Percentiles rank a stretch among this genome's conserved stretches.
Conservation (phyloP, 2,888 invertebrate species). For the Phaedon cochleariae region DNA sequence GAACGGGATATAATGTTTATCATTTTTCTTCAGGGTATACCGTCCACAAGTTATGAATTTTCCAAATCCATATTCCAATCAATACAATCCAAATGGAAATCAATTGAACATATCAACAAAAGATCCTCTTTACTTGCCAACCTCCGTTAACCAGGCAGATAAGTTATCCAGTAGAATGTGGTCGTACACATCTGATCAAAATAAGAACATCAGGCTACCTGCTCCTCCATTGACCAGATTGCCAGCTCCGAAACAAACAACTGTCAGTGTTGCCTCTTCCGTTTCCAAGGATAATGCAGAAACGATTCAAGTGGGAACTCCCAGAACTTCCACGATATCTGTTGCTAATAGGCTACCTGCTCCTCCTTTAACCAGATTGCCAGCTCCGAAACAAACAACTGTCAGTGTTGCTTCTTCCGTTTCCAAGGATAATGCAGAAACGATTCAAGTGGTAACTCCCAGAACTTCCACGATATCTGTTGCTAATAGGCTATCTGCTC, state of each 20-base stretch:
- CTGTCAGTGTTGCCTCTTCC: background rate
- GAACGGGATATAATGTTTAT: too few species aligned
- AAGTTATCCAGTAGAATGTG: background rate
- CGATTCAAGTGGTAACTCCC: background rate
- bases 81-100: background rate
- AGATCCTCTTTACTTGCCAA: background rate
- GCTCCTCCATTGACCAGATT: background rate
- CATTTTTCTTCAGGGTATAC: background rate
- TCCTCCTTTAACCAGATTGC: background rate
- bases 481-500: background rate
- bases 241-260: background rate
- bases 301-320: background rate
- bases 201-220: background rate
- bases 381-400: background rate
- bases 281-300: background rate
- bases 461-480: background rate
- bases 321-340: background rate
- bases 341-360: background rate
- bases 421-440: background rate
- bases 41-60: background rate
- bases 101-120: background rate
- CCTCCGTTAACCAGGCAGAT: background rate
- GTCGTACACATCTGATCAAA: background rate
- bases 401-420: background rate
- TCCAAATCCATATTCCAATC: background rate